These are phyloP conservation scores for Chrysina gloriosa DNA, from an alignment of 2,888 invertebrate genomes.

Conservation along the genomic window DNA sequence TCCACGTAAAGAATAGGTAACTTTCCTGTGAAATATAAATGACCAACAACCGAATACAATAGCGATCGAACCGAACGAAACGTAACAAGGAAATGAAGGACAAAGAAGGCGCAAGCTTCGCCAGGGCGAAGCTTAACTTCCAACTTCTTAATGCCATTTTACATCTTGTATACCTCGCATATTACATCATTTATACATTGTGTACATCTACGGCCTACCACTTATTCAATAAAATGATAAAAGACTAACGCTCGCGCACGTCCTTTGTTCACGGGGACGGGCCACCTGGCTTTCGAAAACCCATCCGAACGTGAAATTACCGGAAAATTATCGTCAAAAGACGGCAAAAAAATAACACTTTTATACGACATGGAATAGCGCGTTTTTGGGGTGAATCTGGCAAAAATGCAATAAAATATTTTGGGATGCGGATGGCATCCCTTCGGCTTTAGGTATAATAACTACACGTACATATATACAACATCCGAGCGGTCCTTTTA, in stretches of 20 bases:
- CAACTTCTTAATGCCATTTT: slow-evolving; percentile 16
- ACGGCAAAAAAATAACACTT: slow-evolving; percentile 51
- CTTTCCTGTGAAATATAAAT: not conserved
- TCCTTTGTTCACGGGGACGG: slow-evolving; percentile 50
- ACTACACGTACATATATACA: too few species aligned
- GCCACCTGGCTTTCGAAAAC: slow-evolving; percentile 53
- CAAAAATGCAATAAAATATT: slow-evolving; percentile 59
- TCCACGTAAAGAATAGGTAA: not conserved
- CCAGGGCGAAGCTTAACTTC: not conserved
- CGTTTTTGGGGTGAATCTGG: slow-evolving; percentile 50
- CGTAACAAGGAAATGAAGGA: not conserved
- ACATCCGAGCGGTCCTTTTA: not conserved
- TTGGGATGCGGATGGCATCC: not conserved
- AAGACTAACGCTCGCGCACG: slow-evolving; percentile 58
- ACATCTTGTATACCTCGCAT: slow-evolving; percentile 7
- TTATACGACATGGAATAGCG: slow-evolving; percentile 34
- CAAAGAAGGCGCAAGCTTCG: not conserved
- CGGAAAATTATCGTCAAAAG: slow-evolving; percentile 59
- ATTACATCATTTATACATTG: slow-evolving; percentile 13
- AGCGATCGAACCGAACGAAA: too few species aligned
- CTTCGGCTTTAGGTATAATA: too few species aligned
- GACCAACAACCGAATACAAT: not conserved
- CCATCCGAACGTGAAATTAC: slow-evolving; percentile 61
- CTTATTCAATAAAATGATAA: slow-evolving; percentile 47
- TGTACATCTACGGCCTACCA: slow-evolving; percentile 14